A percentile compares a stretch with the other conserved stretches of the same genome.
Conservation (phyloP, 1,140 invertebrate genomes). For the Magallana angulata region DNA sequence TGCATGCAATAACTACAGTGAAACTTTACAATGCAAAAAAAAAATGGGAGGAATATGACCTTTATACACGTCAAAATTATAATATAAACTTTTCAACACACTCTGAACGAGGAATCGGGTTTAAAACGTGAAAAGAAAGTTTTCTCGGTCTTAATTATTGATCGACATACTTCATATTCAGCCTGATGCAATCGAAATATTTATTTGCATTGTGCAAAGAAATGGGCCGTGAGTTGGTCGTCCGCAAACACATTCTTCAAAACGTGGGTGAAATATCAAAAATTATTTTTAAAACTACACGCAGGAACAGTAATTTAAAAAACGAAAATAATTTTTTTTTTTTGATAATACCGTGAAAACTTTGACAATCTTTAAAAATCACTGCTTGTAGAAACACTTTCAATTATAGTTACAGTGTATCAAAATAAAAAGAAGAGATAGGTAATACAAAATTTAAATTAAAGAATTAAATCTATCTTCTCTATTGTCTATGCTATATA, state of each 20-base stretch:
- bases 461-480: too few species aligned
- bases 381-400: too few species aligned
- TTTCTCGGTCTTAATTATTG: background rate
- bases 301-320: too few species aligned
- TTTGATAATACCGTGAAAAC: too few species aligned
- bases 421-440: too few species aligned
- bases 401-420: too few species aligned
- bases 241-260: background rate
- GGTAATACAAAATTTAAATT: too few species aligned
- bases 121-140: slow-evolving; percentile 18
- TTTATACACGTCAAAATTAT: slow-evolving; percentile 9
- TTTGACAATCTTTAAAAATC: too few species aligned
- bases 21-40: background rate
- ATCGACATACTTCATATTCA: slow-evolving; percentile 4
- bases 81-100: background rate
- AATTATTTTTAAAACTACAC: too few species aligned
- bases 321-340: too few species aligned
- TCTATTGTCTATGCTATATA: too few species aligned
- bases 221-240: background rate
- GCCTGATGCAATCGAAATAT: background rate
- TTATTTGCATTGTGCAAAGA: slow-evolving; percentile 19
- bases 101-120: background rate
- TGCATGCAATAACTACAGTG: too few species aligned
- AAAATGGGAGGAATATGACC: background rate
- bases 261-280: background rate